Evolutionary conservation across 1,140 invertebrate genomes (phyloP).

Genomic region (Drosophila dunni): DNA sequence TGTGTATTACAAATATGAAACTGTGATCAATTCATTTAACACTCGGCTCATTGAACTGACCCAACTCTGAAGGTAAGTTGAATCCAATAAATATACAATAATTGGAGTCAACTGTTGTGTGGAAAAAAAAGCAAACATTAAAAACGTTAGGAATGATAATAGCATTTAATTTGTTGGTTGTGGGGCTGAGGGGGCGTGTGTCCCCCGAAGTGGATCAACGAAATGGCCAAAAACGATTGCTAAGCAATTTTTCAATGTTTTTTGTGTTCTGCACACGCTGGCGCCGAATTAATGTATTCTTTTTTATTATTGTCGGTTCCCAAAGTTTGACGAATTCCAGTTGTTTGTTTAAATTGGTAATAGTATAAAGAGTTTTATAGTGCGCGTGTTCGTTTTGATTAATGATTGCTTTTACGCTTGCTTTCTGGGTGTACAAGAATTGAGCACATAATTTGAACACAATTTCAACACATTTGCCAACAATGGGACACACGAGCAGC

Average conservation of each 20-base stretch:
- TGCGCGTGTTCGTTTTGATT: conserved; percentile 77
- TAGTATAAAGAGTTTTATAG: conserved; percentile 65
- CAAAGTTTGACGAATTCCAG: conserved; percentile 21
- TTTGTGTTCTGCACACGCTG: conserved; percentile 75
- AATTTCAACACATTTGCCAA: conserved; percentile 36
- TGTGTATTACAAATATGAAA: conserved; percentile 27
- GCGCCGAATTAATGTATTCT: conserved; percentile 24
- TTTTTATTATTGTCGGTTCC: neutral
- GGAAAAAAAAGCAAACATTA: neutral
- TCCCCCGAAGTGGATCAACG: conserved; percentile 26
- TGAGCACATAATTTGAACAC: conserved; percentile 25
- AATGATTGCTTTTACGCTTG: conserved; percentile 73
- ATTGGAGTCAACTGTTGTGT: conserved; percentile 20
- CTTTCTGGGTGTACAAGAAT: conserved; percentile 16
- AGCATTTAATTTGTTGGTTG: conserved; percentile 20
- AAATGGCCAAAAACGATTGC: conserved; percentile 26
- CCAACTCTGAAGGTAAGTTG: conserved; percentile 17
- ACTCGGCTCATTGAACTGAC: conserved; percentile 60
- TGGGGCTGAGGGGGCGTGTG: conserved; percentile 10
- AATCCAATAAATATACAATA: conserved; percentile 8
- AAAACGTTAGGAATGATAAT: conserved; percentile 20
- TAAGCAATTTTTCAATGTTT: conserved; percentile 20
- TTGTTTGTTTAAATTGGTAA: conserved; percentile 47
- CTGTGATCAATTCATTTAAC: conserved; percentile 4
- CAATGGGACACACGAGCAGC: conserved; percentile 18